Evolutionary conservation across 2,113 vertebrate genomes (phyloP), one percentile per base, ranked within the genome.

Genomic region (Sisor rabdophorus): DNA sequence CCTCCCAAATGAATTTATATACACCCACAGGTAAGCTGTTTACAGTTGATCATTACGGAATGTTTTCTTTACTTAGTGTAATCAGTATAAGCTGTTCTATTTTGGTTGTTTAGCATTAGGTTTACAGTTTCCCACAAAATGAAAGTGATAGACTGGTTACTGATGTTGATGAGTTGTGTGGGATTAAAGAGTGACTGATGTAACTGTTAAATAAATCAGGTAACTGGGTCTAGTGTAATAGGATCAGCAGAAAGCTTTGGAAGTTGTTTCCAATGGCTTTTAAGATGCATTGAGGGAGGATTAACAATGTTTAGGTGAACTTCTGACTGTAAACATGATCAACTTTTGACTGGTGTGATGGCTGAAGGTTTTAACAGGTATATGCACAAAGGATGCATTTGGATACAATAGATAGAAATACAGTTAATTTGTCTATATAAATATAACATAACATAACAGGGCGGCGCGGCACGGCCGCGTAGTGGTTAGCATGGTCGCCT

Each of bases 221-320:
- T 86, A 92, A 92, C 56, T 89, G 84, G 89, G 87, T 87, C 88
- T 87, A 79, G 73, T 63, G 78, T 93, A 93, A 93, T 89, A 75
- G 80, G 92, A 92, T 93, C 83, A 91, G 77, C 85, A 83, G 48
- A 73, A 79, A 87, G 90, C 87, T 88, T 90, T 89, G 87, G 65
- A 79, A 75, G 85, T 86, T 91, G 89, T 89, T 89, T 87, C 77
- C 82, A 89, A 86, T 71, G 24, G 59, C 36, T 22, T n/a, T 68
- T 72, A 69, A 77, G 15, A 28, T 64, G 58, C 71, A 73, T 79
- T 76, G 48, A 69, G 64, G 68, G 68, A 65, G 32, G 16, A 15
- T 63, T 5, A 81, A 56, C 75, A 52, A 0, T 30, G 30, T 28
- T 20, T n/a, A 28, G 67, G 20, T 70, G 59, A 71, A 28, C 63